phyloP scores from a whole-genome alignment of 2,888 invertebrate species.

The Oscheius sp. region DNA sequence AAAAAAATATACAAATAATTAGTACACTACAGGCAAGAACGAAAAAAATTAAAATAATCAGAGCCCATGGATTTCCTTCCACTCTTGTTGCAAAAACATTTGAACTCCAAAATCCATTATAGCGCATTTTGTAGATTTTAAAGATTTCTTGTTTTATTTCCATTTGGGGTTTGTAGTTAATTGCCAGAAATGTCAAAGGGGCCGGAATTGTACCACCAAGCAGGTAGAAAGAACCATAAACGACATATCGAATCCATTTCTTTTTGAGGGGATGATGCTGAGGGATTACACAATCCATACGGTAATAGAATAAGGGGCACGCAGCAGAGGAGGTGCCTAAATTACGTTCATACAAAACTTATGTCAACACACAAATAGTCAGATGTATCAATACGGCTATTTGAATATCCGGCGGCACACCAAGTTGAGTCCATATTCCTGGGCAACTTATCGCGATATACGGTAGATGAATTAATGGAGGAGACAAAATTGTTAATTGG shows the following conservation, averaged over 20 bases:
- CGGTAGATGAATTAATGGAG: background rate
- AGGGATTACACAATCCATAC: background rate
- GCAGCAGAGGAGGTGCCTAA: background rate
- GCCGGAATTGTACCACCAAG: background rate
- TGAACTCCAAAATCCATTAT: background rate
- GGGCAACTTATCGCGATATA: background rate
- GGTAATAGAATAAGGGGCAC: constrained; percentile 1
- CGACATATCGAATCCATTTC: background rate
- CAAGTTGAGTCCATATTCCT: background rate
- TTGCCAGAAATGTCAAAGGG: background rate
- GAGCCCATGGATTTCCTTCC: background rate
- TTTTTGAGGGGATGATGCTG: background rate
- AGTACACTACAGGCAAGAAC: too few relatives aligned
- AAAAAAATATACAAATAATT: too few relatives aligned
- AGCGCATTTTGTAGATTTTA: background rate
- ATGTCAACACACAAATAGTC: background rate
- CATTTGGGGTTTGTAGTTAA: background rate
- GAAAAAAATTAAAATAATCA: too few relatives aligned
- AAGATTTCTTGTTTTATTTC: background rate
- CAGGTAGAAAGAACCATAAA: background rate
- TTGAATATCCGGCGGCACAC: background rate
- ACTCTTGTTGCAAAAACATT: background rate
- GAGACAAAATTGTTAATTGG: background rate
- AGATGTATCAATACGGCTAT: background rate
- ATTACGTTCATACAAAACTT: background rate